Conservation (phyloP, 2,113 vertebrate genomes). For the Coptodon rendalli region DNA sequence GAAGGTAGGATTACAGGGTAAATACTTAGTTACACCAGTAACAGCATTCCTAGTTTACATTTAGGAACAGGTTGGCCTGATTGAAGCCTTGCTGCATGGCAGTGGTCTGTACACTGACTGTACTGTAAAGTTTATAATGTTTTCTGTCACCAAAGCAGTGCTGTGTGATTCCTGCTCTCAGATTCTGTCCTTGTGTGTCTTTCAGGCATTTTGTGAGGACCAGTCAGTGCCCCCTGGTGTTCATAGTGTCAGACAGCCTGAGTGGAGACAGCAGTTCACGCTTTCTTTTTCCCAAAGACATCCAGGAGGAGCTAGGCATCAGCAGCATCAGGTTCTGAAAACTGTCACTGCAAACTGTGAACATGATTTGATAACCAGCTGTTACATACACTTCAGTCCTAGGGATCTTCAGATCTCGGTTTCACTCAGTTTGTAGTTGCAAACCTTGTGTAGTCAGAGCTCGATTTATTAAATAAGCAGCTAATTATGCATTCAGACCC, state of each 20-base stretch:
- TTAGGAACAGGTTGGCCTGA: neutral
- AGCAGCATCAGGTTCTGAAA: conserved; percentile 74
- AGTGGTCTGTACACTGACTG: neutral
- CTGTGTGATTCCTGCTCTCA: neutral
- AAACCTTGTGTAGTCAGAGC: neutral
- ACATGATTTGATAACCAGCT: neutral
- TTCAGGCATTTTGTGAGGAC: conserved; percentile 79
- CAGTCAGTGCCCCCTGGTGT: conserved; percentile 81
- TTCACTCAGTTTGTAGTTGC: neutral
- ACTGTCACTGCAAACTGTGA: neutral
- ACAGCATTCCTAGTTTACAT: neutral
- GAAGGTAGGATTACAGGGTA: neutral
- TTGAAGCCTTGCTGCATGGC: neutral
- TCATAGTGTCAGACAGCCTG: conserved; percentile 86
- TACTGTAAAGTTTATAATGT: neutral
- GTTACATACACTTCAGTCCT: neutral
- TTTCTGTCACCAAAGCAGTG: neutral
- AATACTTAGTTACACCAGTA: neutral
- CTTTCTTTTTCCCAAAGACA: conserved; percentile 80
- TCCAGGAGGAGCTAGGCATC: conserved; percentile 82
- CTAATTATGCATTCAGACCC: neutral
- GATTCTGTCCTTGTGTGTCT: neutral
- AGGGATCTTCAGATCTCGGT: neutral
- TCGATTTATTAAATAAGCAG: neutral
- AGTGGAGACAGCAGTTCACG: conserved; percentile 82